These are phyloP conservation scores for Zaprionus lineosus DNA, from an alignment of 2,888 invertebrate species.

Conservation along the genomic window DNA sequence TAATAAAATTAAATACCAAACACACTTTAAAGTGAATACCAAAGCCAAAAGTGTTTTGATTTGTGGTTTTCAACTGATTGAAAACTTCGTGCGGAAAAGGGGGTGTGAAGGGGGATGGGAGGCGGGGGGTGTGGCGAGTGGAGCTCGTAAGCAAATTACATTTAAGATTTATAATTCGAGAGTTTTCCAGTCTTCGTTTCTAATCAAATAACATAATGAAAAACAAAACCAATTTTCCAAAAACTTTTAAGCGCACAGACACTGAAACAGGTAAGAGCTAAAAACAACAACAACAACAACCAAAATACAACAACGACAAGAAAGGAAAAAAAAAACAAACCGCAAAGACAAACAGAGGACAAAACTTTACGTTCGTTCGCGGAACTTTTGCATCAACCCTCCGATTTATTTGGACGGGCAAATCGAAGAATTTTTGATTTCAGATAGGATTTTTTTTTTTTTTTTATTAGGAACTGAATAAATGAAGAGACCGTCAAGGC, in stretches of 20 bases:
- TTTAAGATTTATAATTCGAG: conserved; percentile 63
- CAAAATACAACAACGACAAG: no score
- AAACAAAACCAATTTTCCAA: conserved; percentile 25
- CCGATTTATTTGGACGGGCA: no score
- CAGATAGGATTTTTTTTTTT: conserved; percentile 10
- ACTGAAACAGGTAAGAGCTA: no score
- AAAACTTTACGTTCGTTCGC: conserved; percentile 20
- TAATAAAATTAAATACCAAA: no score
- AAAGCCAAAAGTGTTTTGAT: no score
- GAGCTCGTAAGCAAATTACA: conserved; percentile 55
- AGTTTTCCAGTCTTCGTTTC: conserved; percentile 1
- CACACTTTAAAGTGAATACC: no score
- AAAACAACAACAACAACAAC: conserved; percentile 22
- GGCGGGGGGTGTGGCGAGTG: no score
- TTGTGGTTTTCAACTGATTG: neutral
- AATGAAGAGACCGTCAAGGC: conserved; percentile 39
- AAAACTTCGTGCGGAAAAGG: neutral
- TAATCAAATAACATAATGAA: conserved; percentile 3
- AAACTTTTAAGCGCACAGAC: conserved; percentile 29
- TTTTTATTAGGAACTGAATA: conserved; percentile 29
- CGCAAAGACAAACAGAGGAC: neutral
- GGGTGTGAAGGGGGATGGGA: neutral
- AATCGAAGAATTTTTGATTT: conserved; percentile 4
- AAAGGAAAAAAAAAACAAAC: no score
- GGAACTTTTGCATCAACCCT: conserved; percentile 35